Evolutionary conservation across 2,113 vertebrate species (phyloP), one percentile per base, ranked within the genome.

Genomic region (Lepisosteus oculatus): DNA sequence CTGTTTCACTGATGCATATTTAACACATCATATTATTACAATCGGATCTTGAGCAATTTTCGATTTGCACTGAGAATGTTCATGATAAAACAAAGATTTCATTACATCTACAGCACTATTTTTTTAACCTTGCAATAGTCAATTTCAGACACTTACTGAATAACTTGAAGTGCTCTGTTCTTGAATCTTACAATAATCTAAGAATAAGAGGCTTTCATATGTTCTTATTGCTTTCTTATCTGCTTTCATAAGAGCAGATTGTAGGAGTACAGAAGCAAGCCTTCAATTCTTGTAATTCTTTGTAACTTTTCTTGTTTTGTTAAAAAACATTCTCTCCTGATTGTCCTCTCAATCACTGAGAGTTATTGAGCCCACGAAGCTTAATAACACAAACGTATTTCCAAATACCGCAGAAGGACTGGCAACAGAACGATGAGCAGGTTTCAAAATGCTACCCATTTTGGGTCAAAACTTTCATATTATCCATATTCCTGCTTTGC

Each of bases 161-260:
- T 29, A 29, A 29, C 29, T 2, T 29, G 29, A 29, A 29, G 29
- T 29, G 29, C 29, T 29, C 29, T 29, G 29, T 29, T 29, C 29
- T 29, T 29, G 29, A 29, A 29, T 29, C 29, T 29, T 29, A 29
- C 29, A 29, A 29, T 29, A 29, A 1, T 29, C 29, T 29, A 29
- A 29, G 29, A 29, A 29, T 29, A 29, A 17, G 15, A 17, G 15
- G 15, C 15, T 17, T 17, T 17, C 15, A 17, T 63, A 72, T 72
- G 73, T 44, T 74, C 65, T 44, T 74, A 67, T 68, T 79, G 69
- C 62, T 78, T 47, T 74, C 41, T 65, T 15, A 59, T 14, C n/a
- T 56, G 3, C 62, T 51, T 54, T n/a, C 69, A 9, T 56, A 29
- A 29, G 29, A 29, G 29, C 29, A 29, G 29, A 29, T 29, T 29